Conservation (phyloP, 2,888 invertebrate species). For the Cepaea hortensis region DNA sequence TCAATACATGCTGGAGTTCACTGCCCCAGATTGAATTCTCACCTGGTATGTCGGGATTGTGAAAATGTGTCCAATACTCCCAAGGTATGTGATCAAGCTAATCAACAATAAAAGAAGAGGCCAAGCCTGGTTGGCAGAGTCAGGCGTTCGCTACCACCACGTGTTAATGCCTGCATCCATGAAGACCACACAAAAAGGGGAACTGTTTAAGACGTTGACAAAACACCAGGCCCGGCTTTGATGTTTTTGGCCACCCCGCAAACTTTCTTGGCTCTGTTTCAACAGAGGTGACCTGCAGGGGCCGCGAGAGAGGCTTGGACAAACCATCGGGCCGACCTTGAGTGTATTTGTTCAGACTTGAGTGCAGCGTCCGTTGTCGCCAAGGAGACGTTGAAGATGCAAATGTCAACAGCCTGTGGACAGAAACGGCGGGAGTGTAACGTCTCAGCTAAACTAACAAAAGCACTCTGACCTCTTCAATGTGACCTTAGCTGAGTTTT, state of each 20-base stretch:
- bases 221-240: too few relatives aligned
- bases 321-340: conserved; percentile 17
- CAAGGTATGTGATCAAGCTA: too few relatives aligned
- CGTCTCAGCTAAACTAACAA: not conserved
- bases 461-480: not conserved
- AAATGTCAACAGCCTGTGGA: not conserved
- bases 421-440: not conserved
- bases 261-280: not conserved
- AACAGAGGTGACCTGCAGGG: not conserved
- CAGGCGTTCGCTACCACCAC: too few relatives aligned
- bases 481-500: not conserved
- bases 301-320: not conserved
- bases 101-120: too few relatives aligned
- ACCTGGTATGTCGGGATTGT: too few relatives aligned
- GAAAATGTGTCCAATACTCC: too few relatives aligned
- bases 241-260: not conserved
- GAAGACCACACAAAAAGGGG: too few relatives aligned
- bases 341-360: conserved; percentile 16
- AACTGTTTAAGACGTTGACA: too few relatives aligned
- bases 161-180: too few relatives aligned
- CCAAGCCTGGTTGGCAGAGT: too few relatives aligned
- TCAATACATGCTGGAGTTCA: too few relatives aligned
- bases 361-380: not conserved
- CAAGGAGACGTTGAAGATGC: not conserved
- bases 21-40: too few relatives aligned